These are phyloP conservation scores for Unio delphinus DNA, from an alignment of 2,888 invertebrate species.

Conservation along the genomic window DNA sequence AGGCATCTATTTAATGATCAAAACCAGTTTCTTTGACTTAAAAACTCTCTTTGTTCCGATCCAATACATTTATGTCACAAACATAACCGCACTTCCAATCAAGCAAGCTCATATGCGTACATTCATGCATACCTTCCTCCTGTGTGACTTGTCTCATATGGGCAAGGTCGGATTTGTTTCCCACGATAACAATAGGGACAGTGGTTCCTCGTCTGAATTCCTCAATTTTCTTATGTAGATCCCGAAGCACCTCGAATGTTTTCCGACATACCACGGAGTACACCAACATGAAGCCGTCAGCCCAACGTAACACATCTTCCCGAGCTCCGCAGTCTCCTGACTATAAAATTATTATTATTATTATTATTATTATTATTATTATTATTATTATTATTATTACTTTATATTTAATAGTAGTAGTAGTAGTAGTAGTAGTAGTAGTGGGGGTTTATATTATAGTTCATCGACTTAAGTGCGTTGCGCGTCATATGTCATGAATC, in stretches of 20 bases:
- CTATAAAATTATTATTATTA: conserved; percentile 30
- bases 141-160: conserved; percentile 62
- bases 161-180: conserved; percentile 65
- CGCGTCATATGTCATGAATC: too few relatives aligned
- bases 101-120: not conserved
- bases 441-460: too few relatives aligned
- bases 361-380: too few relatives aligned
- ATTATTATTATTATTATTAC: not conserved
- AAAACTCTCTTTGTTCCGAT: too few relatives aligned
- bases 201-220: conserved; percentile 53
- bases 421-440: too few relatives aligned
- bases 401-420: too few relatives aligned
- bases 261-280: conserved; percentile 62
- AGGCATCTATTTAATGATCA: too few relatives aligned
- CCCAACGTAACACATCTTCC: conserved; percentile 65
- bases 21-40: too few relatives aligned
- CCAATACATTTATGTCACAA: too few relatives aligned
- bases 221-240: conserved; percentile 54
- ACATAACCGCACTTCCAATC: too few relatives aligned
- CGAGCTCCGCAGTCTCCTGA: conserved; percentile 59
- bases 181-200: conserved; percentile 61
- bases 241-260: conserved; percentile 54
- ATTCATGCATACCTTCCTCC: conserved; percentile 54
- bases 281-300: conserved; percentile 63
- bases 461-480: too few relatives aligned